These are phyloP conservation scores for Eustalomyia histrio DNA, from an alignment of 2,888 invertebrate genomes.

Conservation along the genomic window DNA sequence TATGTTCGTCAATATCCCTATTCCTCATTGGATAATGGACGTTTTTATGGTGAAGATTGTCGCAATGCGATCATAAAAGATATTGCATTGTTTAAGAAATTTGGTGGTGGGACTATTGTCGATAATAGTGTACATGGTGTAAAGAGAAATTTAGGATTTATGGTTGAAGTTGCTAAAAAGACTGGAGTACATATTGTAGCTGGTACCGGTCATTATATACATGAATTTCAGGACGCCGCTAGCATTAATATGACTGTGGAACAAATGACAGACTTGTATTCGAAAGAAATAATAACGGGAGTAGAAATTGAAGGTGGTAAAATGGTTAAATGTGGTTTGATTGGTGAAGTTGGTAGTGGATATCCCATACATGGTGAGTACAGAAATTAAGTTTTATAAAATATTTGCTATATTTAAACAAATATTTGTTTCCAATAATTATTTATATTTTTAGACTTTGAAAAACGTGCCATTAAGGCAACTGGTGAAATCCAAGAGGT, in stretches of 20 bases:
- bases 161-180: slow-evolving; percentile 82
- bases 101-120: slow-evolving; percentile 88
- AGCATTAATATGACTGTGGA: slow-evolving; percentile 81
- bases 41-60: slow-evolving; percentile 82
- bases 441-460: slow-evolving; percentile 82
- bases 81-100: slow-evolving; percentile 83
- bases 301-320: slow-evolving; percentile 76
- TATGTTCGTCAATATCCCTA: slow-evolving; percentile 87
- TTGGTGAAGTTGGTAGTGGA: slow-evolving; percentile 90
- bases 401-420: too few species aligned
- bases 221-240: slow-evolving; percentile 81
- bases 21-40: slow-evolving; percentile 84
- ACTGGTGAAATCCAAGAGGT: slow-evolving; percentile 85
- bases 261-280: slow-evolving; percentile 84
- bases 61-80: slow-evolving; percentile 84
- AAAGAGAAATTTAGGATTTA: slow-evolving; percentile 82
- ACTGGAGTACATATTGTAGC: slow-evolving; percentile 87
- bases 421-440: not conserved
- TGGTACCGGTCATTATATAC: slow-evolving; percentile 90
- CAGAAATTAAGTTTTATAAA: too few species aligned
- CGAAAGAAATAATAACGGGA: slow-evolving; percentile 81
- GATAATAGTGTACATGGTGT: slow-evolving; percentile 89
- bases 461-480: slow-evolving; percentile 85
- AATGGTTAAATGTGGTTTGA: slow-evolving; percentile 86
- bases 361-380: slow-evolving; percentile 87